Evolutionary conservation across 1,140 invertebrate species (phyloP).

Genomic region (Danaus plexippus): DNA sequence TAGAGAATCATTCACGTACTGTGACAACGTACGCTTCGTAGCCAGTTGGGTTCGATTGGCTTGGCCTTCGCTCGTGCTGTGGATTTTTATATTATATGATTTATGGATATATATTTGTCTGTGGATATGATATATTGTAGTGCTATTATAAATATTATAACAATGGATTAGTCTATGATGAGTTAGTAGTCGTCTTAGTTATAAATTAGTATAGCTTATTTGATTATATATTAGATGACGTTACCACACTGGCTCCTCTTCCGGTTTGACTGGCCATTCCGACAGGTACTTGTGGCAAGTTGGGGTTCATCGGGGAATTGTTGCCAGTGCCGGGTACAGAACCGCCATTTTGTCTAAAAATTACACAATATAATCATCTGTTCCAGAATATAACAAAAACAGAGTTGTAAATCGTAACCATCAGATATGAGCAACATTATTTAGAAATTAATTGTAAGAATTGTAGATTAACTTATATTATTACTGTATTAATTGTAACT

Average conservation of each 20-base stretch:
- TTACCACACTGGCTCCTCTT: conserved; percentile 89
- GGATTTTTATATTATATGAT: conserved; percentile 23
- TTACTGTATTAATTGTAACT: no score
- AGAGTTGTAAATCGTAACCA: no score
- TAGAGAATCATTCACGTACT: conserved; percentile 60
- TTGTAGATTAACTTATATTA: no score
- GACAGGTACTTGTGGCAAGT: conserved; percentile 75
- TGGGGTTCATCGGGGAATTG: conserved; percentile 63
- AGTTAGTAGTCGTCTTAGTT: no score
- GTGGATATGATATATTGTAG: background rate
- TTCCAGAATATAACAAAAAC: background rate
- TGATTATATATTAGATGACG: conserved; percentile 40
- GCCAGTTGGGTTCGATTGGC: conserved; percentile 47
- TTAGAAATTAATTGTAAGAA: no score
- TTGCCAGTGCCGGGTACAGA: conserved; percentile 60
- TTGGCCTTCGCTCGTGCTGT: conserved; percentile 58
- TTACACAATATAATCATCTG: background rate
- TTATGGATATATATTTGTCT: conserved; percentile 4
- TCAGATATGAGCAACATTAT: no score
- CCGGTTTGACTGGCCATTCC: conserved; percentile 86
- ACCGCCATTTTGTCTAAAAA: conserved; percentile 38
- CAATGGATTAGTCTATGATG: no score
- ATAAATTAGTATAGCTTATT: background rate
- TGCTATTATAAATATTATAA: no score
- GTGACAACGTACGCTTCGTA: conserved; percentile 58